Base-by-base conservation (phyloP, 2,797 vertebrate species). In the Decapterus maruadsi region DNA sequence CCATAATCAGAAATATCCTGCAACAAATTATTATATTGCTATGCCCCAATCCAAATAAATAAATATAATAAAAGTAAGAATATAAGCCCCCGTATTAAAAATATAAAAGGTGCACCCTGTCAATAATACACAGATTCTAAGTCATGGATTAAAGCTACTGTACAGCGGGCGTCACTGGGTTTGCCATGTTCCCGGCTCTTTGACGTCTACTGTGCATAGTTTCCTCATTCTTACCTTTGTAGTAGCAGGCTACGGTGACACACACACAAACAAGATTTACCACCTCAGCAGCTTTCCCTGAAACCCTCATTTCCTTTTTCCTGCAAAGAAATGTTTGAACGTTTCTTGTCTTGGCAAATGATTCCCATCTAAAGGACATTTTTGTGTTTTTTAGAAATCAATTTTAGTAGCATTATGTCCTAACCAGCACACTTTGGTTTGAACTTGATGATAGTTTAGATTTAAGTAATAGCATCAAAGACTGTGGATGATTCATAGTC, bases 211-310 rank as follows among this genome's bases (percentile, higher is more conserved):
- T 8, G 5, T 17, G 26, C n/a, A n/a, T 2, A 3, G 5, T 66
- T 80, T 80, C 74, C 80, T 84, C 75, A 68, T 86, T 78, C 55
- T 59, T 80, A 65, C 48, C 26, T 20, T 53, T 40, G 8, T 63
- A 65, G 4, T 16, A 60, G 20, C 68, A 26, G 26, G 26, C 26
- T 26, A n/a, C n/a, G n/a, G n/a, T n/a, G n/a, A 26, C 42, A 67
- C 73, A 8, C 43, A 54, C 6, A 26, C 26, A 16, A 83, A 79
- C 87, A 43, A 46, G 84, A 17, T 80, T n/a, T 60, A 50, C 78
- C 6, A 19, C 81, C 73, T 34, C 48, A 4, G 4, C 19, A 5
- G 4, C 20, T 56, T 88, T 88, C 66, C 63, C 42, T 64, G 29
- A 87, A 86, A 77, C 4, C 1, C 1, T 43, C 1, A 8, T 56